Conservation (phyloP, 1,140 invertebrate genomes). For the Ridgeia piscesae region DNA sequence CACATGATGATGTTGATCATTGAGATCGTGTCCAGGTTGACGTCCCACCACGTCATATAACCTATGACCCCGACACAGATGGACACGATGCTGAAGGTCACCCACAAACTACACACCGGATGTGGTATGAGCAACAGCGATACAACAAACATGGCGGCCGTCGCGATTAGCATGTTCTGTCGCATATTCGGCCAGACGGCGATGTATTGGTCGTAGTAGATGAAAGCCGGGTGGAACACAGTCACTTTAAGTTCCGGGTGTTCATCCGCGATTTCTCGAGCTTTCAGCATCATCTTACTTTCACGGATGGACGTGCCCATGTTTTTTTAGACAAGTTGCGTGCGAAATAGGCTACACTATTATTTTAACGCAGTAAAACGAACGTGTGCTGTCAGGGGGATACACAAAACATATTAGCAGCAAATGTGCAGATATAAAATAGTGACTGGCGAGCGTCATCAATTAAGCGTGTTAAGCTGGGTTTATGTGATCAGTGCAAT, state of each 20-base stretch:
- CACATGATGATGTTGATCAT: constrained; percentile 99
- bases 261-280: neutral
- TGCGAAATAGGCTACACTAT: too few species aligned
- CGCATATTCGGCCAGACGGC: constrained; percentile 64
- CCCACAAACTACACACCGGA: constrained; percentile 87
- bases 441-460: too few species aligned
- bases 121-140: constrained; percentile 95
- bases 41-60: constrained; percentile 93
- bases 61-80: constrained; percentile 93
- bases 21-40: constrained; percentile 93
- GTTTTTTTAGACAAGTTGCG: too few species aligned
- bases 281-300: neutral
- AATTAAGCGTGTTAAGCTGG: too few species aligned
- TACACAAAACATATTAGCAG: too few species aligned
- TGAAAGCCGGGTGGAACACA: neutral
- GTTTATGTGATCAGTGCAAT: too few species aligned
- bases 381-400: too few species aligned
- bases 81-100: constrained; percentile 93
- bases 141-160: constrained; percentile 91
- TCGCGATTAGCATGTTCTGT: constrained; percentile 88
- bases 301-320: neutral
- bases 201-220: constrained; percentile 12
- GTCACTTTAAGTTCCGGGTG: neutral
- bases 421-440: too few species aligned
- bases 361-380: too few species aligned